Base-by-base conservation (phyloP, 2,113 vertebrate species). In the Gobio gobio region DNA sequence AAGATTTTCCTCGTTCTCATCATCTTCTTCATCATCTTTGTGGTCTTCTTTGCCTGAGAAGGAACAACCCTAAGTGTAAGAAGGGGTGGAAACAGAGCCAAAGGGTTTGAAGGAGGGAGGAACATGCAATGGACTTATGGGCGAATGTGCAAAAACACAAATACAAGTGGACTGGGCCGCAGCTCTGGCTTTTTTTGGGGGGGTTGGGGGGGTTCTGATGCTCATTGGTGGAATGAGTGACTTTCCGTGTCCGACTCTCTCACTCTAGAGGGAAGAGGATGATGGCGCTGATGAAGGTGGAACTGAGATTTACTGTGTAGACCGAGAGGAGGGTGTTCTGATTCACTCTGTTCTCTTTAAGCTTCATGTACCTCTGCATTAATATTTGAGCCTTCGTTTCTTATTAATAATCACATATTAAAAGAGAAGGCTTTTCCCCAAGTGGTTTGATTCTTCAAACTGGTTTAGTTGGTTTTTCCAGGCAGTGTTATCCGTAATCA, bases 1-100 rank as follows among this genome's bases (percentile, higher is more conserved):
- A 98, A 98, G 94, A 97, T 98, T 89, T 98, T 98, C 94, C 96
- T 98, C 29, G 96, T 98, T 91, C 97, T 98, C 75, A 91, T 97
- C 36, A 76, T 98, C 88, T 98, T 98, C 94, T 98, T 98, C 93
- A 96, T 98, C 91, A 92, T 98, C 91, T 98, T 98, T 70, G 97
- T 98, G 29, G 96, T 98, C 89, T 98, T 98, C 93, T 94, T 98
- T 5, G 97, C 97, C 84, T 98, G 93, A 97, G 68, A 79, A 77
- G 24, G 64, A 72, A 64, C 45, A 14, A 14, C 0, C 16, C 22
- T 4, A 10, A 84, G 16, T 1, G 20, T 64, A 40, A 75, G 20
- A 36, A 61, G 3, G 64, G 79, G 13, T 22, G 82, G 22, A 64
- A 73, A 72, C 22, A n/a, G 56, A 66, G 49, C 26, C 75, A 49